Evolutionary conservation across 2,797 vertebrate genomes (phyloP).

Genomic region (Neopelma chrysocephalum): DNA sequence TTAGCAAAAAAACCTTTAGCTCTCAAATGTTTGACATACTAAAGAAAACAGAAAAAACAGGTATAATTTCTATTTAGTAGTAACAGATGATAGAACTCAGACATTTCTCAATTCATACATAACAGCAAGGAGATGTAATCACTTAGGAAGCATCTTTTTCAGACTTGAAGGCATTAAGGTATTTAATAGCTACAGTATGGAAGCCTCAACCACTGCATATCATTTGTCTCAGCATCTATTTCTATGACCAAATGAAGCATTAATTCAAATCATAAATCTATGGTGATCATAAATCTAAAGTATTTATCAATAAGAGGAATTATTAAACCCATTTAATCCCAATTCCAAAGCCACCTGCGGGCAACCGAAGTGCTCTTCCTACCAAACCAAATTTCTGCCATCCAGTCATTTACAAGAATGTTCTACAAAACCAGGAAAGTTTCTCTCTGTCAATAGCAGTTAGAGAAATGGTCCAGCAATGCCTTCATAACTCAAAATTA

Average conservation of each 20-base stretch:
- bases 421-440: not conserved
- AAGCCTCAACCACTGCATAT: conserved; percentile 88
- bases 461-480: not conserved
- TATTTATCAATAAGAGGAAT: not conserved
- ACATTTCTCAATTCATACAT: not conserved
- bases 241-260: conserved; percentile 99
- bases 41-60: not conserved
- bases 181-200: conserved; percentile 92
- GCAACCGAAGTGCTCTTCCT: not conserved
- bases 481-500: not conserved
- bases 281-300: conserved; percentile 96
- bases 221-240: conserved; percentile 98
- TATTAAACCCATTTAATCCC: not conserved
- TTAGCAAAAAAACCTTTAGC: not conserved
- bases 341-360: not conserved
- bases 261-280: conserved; percentile 99
- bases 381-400: not conserved
- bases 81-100: not conserved
- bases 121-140: not conserved
- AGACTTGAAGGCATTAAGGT: not conserved
- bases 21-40: not conserved
- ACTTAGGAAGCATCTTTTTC: not conserved
- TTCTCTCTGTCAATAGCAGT: not conserved
- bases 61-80: not conserved
- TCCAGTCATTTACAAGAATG: not conserved